Evolutionary conservation across 2,888 invertebrate species (phyloP).

Genomic region (Sinodicranocentrus sp.): DNA sequence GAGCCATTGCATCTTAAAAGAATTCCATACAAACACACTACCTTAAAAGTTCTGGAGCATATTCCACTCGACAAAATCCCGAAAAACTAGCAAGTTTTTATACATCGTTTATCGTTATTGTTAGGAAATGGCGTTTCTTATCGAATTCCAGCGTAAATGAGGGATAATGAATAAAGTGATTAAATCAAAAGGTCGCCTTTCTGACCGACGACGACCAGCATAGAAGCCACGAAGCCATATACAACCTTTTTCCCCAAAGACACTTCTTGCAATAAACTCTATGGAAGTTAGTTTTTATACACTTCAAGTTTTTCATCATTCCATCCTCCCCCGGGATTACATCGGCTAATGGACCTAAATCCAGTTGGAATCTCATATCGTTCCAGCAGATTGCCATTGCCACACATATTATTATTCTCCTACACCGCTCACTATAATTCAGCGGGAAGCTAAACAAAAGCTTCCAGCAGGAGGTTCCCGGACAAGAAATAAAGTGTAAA

Average conservation of each 20-base stretch:
- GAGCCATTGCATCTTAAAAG: no score
- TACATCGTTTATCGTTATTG: not conserved
- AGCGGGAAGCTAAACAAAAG: not conserved
- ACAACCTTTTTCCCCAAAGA: no score
- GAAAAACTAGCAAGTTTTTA: not conserved
- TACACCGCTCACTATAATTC: not conserved
- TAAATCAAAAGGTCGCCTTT: not conserved
- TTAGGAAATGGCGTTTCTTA: not conserved
- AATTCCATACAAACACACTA: no score
- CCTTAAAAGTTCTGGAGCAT: no score
- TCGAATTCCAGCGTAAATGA: not conserved
- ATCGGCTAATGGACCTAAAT: slow-evolving; percentile 19
- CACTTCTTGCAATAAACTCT: no score
- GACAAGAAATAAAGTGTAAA: slow-evolving; percentile 16
- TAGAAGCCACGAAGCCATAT: no score
- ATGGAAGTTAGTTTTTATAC: not conserved
- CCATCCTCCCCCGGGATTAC: not conserved
- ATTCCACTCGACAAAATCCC: no score
- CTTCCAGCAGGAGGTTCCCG: no score
- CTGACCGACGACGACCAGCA: no score
- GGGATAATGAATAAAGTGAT: not conserved
- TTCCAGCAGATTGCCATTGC: not conserved
- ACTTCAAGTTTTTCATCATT: no score
- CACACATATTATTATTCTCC: not conserved
- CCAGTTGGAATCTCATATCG: slow-evolving; percentile 13